Percentiles rank a stretch among this genome's conserved stretches.
Evolutionary conservation across 1,140 invertebrate species (phyloP).

Genomic region (Musca domestica): DNA sequence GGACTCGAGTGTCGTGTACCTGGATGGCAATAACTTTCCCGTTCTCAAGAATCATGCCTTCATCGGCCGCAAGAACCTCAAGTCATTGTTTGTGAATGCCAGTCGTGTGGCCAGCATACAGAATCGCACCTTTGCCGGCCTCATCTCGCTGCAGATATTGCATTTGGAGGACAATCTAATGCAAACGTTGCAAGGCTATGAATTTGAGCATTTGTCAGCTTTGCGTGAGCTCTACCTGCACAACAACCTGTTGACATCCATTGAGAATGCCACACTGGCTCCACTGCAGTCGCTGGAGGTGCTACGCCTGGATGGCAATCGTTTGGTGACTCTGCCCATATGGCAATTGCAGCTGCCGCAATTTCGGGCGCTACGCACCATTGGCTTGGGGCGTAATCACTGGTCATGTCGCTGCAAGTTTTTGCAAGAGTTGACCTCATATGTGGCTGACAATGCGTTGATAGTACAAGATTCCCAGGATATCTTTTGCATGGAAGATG

Average conservation of each 20-base stretch:
- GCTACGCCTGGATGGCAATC: slow-evolving; percentile 81
- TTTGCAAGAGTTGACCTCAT: slow-evolving; percentile 78
- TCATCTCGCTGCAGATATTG: slow-evolving; percentile 75
- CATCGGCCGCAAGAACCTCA: slow-evolving; percentile 87
- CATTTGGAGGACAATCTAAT: slow-evolving; percentile 85
- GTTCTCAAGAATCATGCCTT: slow-evolving; percentile 85
- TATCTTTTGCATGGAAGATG: slow-evolving; percentile 76
- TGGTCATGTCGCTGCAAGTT: slow-evolving; percentile 91
- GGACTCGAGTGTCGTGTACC: slow-evolving; percentile 89
- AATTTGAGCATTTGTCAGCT: slow-evolving; percentile 81
- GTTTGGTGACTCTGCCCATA: slow-evolving; percentile 74
- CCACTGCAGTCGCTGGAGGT: slow-evolving; percentile 76
- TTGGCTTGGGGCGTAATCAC: slow-evolving; percentile 75
- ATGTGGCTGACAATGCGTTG: slow-evolving; percentile 77
- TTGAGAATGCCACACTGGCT: slow-evolving; percentile 78
- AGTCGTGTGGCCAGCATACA: slow-evolving; percentile 83
- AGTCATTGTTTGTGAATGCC: slow-evolving; percentile 79
- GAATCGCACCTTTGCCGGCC: slow-evolving; percentile 88
- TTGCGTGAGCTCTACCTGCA: slow-evolving; percentile 83
- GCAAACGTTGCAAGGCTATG: slow-evolving; percentile 77
- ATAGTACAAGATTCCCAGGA: slow-evolving; percentile 75
- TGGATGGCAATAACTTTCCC: slow-evolving; percentile 85
- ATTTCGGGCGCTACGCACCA: slow-evolving; percentile 62
- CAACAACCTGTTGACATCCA: slow-evolving; percentile 76
- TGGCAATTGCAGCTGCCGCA: slow-evolving; percentile 69